A percentile compares a stretch with the other conserved stretches of the same genome.
These are phyloP conservation scores for Bradypus variegatus DNA, from an alignment of 2,797 vertebrate species.

Conservation along the genomic window DNA sequence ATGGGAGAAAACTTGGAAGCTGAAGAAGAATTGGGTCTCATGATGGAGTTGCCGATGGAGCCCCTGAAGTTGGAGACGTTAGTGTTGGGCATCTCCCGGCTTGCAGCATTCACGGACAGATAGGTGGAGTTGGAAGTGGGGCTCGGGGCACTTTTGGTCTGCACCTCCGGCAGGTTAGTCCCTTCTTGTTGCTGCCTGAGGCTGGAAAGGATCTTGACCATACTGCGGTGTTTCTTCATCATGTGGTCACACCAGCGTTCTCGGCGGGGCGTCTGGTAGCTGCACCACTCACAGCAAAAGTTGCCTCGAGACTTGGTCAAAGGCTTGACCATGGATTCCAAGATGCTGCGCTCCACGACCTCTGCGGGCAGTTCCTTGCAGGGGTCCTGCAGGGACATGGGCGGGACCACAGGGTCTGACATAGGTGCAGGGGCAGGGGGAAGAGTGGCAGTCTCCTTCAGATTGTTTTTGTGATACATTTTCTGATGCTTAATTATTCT, in stretches of 20 bases:
- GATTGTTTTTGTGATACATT: conserved; percentile 88
- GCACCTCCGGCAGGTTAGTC: conserved; percentile 76
- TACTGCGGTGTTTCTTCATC: conserved; percentile 94
- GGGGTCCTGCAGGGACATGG: conserved; percentile 78
- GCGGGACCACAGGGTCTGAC: conserved; percentile 75
- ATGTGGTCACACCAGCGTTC: conserved; percentile 95
- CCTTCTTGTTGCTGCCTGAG: conserved; percentile 82
- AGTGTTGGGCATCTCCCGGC: conserved; percentile 76
- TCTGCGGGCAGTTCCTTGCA: conserved; percentile 80
- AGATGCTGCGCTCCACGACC: conserved; percentile 74
- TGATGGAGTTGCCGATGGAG: conserved; percentile 75
- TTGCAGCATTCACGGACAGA: conserved; percentile 74
- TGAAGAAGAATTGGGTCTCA: conserved; percentile 77
- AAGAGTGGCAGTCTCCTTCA: conserved; percentile 76
- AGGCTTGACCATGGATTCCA: conserved; percentile 79
- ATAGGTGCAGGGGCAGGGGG: conserved; percentile 67
- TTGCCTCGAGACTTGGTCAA: conserved; percentile 82
- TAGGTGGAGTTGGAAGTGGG: conserved; percentile 81
- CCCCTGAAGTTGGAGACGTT: conserved; percentile 75
- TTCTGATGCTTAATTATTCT: conserved; percentile 95
- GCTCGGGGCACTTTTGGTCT: conserved; percentile 79
- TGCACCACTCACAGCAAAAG: conserved; percentile 97
- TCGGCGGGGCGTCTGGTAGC: conserved; percentile 91
- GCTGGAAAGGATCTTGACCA: conserved; percentile 92
- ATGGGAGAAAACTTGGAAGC: conserved; percentile 81